phyloP scores from a whole-genome alignment of 2,797 vertebrate species.

The Chelon auratus region DNA sequence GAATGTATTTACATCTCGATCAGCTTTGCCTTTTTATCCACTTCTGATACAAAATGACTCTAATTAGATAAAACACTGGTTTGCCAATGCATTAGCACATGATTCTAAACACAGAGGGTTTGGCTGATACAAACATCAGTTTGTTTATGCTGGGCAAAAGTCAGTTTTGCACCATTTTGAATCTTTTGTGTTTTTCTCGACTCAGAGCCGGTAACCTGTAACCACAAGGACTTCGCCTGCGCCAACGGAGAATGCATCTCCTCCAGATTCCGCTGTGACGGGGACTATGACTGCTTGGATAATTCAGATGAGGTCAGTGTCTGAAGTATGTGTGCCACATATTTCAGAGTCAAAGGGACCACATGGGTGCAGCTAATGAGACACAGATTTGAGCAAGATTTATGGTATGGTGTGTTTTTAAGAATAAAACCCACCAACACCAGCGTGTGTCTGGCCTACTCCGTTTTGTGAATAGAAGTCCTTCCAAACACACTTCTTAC shows the following conservation, averaged over 20 bases:
- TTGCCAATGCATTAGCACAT: constrained; percentile 56
- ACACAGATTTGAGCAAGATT: constrained; percentile 1
- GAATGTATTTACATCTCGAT: constrained; percentile 75
- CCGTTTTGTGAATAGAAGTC: background rate
- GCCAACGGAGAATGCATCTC: constrained; percentile 96
- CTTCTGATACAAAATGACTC: constrained; percentile 65
- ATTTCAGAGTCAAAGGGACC: constrained; percentile 16
- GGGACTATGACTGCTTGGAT: constrained; percentile 96
- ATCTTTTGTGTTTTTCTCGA: constrained; percentile 13
- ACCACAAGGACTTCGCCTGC: constrained; percentile 95
- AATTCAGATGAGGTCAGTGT: constrained; percentile 94
- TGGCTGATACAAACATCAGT: constrained; percentile 31
- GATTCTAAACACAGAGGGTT: constrained; percentile 34
- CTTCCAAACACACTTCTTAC: background rate
- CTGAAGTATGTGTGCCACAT: constrained; percentile 30
- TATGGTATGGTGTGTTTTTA: background rate
- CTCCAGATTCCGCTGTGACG: constrained; percentile 95
- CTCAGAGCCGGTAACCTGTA: constrained; percentile 95
- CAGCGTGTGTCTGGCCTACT: background rate
- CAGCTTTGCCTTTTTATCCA: constrained; percentile 56
- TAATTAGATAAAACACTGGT: constrained; percentile 67
- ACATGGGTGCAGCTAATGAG: constrained; percentile 12
- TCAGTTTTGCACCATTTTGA: constrained; percentile 10
- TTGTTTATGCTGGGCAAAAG: constrained; percentile 24
- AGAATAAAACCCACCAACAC: background rate